Evolutionary conservation across 1,140 invertebrate species (phyloP), one percentile per base, ranked within the genome.

Genomic region (Thaumetopoea pityocampa): DNA sequence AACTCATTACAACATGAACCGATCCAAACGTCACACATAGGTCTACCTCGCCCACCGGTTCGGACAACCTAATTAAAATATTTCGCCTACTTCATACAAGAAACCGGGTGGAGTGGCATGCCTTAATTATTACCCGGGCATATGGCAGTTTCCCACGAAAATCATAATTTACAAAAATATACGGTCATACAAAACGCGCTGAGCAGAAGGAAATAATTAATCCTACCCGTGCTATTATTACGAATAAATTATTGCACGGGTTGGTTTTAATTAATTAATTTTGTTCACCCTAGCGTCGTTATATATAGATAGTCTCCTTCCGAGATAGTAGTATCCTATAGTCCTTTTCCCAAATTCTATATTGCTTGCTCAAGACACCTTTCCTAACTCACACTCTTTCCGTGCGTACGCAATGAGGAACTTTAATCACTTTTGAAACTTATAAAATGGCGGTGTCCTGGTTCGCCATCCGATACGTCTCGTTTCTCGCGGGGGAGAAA

Each of bases 61-160:
- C 51, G 57, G 38, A 50, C 49, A 41, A 26, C 44, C 58, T 61
- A 61, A 61, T 61, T 61, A 57, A 56, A 57, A 61, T 61, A 61
- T 57, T 56, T 56, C 49, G 50, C 52, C 47, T 38, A 34, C 37
- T 41, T 41, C 50, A 40, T 45, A 43, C 45, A 51, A 34, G 38
- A 38, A 38, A 52, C n/a, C n/a, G n/a, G 32, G 10, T 30, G 17
- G 37, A 36, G 17, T 16, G 24, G 19, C n/a, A n/a, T n/a, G 22
- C 22, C 44, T 38, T 35, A 37, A 33, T 42, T 54, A 20, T 27
- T 32, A 28, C 9, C 30, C 16, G 28, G n/a, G 20, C 33, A 45
- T 19, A 36, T 32, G 35, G 33, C 28, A 28, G 20, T 22, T 12
- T 16, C 24, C 19, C 27, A 14, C 14, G 22, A 5, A n/a, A 15